Conservation (phyloP, 2,888 invertebrate genomes). For the Eucera pruinosa region DNA sequence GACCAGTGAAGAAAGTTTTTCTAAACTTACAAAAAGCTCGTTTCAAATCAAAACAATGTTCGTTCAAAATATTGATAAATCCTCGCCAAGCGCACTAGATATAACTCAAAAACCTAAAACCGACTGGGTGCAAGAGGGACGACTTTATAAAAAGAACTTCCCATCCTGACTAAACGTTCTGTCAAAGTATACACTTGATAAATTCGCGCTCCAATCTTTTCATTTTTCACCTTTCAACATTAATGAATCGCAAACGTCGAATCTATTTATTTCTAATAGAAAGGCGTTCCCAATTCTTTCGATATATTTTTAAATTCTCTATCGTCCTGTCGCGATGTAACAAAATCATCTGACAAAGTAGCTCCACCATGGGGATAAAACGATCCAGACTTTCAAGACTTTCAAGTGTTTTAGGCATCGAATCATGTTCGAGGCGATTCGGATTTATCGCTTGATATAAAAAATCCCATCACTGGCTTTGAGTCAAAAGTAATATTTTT, state of each 20-base stretch:
- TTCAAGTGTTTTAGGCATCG: too few relatives aligned
- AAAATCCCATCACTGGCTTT: too few relatives aligned
- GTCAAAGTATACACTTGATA: background rate
- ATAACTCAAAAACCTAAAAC: background rate
- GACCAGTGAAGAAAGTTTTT: too few relatives aligned
- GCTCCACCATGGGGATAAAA: background rate
- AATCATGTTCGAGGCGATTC: too few relatives aligned
- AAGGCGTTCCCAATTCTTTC: background rate
- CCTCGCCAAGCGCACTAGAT: background rate
- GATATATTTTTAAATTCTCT: conserved; percentile 4
- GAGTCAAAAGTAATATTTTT: too few relatives aligned
- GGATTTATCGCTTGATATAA: too few relatives aligned
- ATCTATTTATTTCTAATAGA: conserved; percentile 17
- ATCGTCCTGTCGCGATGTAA: background rate
- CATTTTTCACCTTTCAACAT: background rate
- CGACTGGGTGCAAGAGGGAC: background rate
- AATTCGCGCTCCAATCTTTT: background rate
- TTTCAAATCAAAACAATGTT: background rate
- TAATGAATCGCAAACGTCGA: conserved; percentile 17
- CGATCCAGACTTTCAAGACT: too few relatives aligned
- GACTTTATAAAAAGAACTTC: conserved; percentile 9
- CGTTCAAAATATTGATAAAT: conserved; percentile 3
- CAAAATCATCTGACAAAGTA: conserved; percentile 13
- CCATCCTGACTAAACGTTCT: background rate
- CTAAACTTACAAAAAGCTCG: background rate